Percentiles rank a stretch among this genome's conserved stretches.
phyloP scores from a whole-genome alignment of 2,888 invertebrate species.

The Cerceris rybyensis region DNA sequence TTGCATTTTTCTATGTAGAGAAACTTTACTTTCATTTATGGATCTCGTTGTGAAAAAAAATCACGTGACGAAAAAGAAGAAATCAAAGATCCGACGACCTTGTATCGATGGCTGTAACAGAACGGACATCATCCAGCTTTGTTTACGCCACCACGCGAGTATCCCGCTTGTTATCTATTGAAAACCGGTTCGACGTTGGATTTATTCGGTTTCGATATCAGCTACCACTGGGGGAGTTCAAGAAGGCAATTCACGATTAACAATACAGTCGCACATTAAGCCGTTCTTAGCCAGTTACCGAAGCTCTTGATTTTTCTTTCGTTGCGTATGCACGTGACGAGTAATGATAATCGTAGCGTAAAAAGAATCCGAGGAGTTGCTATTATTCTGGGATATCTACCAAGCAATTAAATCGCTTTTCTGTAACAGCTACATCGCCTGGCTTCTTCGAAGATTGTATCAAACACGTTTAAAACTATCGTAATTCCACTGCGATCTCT shows the following conservation, averaged over 20 bases:
- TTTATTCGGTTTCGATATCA: conserved; percentile 76
- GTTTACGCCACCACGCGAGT: conserved; percentile 70
- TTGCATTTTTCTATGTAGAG: neutral
- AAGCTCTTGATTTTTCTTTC: conserved; percentile 24
- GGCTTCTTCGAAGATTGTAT: neutral
- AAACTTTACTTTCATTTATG: neutral
- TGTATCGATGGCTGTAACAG: conserved; percentile 32
- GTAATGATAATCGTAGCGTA: conserved; percentile 40
- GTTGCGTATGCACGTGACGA: conserved; percentile 41
- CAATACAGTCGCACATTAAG: conserved; percentile 43
- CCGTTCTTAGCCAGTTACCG: conserved; percentile 55
- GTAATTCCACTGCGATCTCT: neutral
- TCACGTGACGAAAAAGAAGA: conserved; percentile 35
- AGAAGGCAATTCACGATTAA: conserved; percentile 72
- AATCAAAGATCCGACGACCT: conserved; percentile 37
- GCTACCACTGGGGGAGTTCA: conserved; percentile 72
- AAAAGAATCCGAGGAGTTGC: conserved; percentile 8
- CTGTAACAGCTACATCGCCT: conserved; percentile 15
- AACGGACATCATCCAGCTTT: conserved; percentile 59
- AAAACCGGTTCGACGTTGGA: conserved; percentile 76
- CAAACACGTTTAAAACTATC: conserved; percentile 23
- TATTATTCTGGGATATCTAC: conserved; percentile 31
- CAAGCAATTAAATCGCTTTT: conserved; percentile 33
- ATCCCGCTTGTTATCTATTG: conserved; percentile 63
- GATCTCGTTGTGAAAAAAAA: conserved; percentile 9